Evolutionary conservation across 2,797 vertebrate genomes (phyloP).

Genomic region (Premnoplex brunnescens): DNA sequence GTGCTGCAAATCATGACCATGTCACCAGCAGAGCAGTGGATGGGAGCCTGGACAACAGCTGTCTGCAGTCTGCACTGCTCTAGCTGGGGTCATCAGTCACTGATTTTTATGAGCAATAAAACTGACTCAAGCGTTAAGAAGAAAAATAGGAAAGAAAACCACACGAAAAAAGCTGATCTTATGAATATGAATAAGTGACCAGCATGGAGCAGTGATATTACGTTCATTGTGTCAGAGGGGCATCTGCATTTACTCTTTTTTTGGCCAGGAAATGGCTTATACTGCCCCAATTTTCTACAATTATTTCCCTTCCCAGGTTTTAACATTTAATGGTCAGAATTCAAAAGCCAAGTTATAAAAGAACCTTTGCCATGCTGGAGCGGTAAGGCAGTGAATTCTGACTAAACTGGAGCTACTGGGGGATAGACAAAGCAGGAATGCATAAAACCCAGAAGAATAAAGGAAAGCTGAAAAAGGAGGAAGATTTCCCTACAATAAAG

Average conservation of each 20-base stretch:
- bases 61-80: constrained; percentile 52
- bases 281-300: constrained; percentile 17
- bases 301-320: constrained; percentile 19
- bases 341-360: background rate
- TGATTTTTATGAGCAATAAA: constrained; percentile 65
- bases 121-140: constrained; percentile 55
- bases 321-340: background rate
- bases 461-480: background rate
- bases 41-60: constrained; percentile 59
- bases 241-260: constrained; percentile 7
- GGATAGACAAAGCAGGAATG: background rate
- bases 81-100: constrained; percentile 63
- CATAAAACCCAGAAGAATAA: background rate
- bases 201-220: background rate
- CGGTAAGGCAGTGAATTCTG: background rate
- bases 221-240: background rate
- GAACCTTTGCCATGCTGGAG: background rate
- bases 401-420: background rate
- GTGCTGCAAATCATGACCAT: constrained; percentile 31
- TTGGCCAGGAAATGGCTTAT: background rate
- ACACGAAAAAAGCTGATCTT: constrained; percentile 6
- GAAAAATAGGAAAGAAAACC: constrained; percentile 50
- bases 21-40: constrained; percentile 49
- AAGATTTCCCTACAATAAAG: background rate
- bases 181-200: constrained; percentile 63